phyloP scores from a whole-genome alignment of 2,113 vertebrate species.

The Heptranchias perlo region DNA sequence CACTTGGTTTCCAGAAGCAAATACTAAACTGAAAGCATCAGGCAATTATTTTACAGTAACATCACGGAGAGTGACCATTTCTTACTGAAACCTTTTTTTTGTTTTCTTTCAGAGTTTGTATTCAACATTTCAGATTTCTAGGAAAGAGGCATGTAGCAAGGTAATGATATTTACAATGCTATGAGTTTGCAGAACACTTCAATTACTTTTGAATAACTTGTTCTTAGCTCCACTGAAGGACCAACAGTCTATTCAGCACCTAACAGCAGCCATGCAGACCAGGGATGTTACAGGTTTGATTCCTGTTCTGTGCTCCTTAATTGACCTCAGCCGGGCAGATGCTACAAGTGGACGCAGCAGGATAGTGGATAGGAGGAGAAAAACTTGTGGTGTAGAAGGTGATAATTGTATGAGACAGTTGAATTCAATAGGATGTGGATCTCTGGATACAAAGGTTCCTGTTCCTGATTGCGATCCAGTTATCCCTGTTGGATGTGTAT shows the following conservation, averaged over 20 bases:
- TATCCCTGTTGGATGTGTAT: too few species aligned
- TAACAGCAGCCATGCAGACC: neutral
- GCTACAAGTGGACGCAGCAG: neutral
- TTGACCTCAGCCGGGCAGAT: neutral
- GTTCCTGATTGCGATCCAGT: too few species aligned
- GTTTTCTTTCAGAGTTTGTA: conserved; percentile 73
- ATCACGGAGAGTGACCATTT: neutral
- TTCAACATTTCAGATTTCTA: conserved; percentile 94
- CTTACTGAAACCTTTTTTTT: conserved; percentile 35
- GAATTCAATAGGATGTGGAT: too few species aligned
- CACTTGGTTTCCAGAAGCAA: neutral
- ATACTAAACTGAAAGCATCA: neutral
- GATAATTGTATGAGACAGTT: too few species aligned
- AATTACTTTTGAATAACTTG: too few species aligned
- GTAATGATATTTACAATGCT: conserved; percentile 56
- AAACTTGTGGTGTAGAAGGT: neutral
- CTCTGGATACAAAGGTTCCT: too few species aligned
- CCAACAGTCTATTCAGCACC: neutral
- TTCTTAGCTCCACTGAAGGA: neutral
- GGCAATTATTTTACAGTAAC: neutral
- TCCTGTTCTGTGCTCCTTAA: neutral
- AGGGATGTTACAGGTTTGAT: neutral
- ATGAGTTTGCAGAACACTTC: neutral
- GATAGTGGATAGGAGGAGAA: neutral
- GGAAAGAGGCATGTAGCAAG: conserved; percentile 94